These are phyloP conservation scores for Anguilla obscura DNA, from an alignment of 2,797 vertebrate species.

Conservation along the genomic window DNA sequence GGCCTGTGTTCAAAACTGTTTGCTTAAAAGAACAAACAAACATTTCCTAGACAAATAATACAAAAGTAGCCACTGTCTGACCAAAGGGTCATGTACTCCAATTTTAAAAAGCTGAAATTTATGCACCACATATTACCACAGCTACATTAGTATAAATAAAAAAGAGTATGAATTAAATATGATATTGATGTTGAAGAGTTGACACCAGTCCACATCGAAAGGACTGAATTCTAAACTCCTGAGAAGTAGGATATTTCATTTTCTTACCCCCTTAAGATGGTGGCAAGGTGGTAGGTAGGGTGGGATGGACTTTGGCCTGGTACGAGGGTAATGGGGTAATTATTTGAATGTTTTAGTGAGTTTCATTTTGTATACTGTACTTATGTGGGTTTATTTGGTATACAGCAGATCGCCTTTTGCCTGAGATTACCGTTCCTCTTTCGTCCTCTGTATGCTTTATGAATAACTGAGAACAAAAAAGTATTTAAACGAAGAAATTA, in stretches of 20 bases:
- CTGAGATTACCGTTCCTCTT: not conserved
- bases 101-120: not conserved
- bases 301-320: too few species aligned
- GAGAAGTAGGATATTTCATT: too few species aligned
- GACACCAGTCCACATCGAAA: too few species aligned
- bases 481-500: too few species aligned
- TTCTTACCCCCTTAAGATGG: too few species aligned
- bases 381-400: not conserved
- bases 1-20: slow-evolving; percentile 26
- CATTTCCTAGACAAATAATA: not conserved
- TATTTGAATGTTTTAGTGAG: not conserved
- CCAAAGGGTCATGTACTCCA: not conserved
- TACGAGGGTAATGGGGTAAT: not conserved
- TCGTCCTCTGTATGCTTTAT: not conserved
- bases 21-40: not conserved
- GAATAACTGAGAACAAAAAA: too few species aligned
- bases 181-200: too few species aligned
- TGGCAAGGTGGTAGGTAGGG: too few species aligned
- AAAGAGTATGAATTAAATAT: too few species aligned
- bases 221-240: too few species aligned
- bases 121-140: not conserved
- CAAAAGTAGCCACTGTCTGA: not conserved
- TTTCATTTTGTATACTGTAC: not conserved
- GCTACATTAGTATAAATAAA: not conserved
- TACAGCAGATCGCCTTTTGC: not conserved